These are phyloP conservation scores for Pseudorectes ferrugineus DNA, from an alignment of 2,113 vertebrate species.

Conservation along the genomic window DNA sequence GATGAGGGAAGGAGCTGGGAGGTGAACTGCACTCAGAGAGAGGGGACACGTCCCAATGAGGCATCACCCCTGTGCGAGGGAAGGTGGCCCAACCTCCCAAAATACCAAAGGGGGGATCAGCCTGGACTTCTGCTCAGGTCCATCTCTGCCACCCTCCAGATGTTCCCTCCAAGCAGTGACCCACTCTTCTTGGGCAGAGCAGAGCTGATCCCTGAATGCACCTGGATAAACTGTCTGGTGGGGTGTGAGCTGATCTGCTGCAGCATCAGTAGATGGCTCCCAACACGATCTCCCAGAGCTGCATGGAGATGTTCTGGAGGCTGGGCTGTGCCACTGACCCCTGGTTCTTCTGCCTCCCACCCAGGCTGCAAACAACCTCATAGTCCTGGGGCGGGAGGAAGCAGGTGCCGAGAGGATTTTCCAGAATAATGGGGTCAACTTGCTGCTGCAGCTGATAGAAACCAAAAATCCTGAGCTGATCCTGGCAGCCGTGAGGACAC, in stretches of 20 bases:
- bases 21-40: not conserved
- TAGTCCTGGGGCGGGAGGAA: slow-evolving; percentile 91
- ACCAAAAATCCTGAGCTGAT: slow-evolving; percentile 86
- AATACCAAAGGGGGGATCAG: not conserved
- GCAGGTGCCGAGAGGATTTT: slow-evolving; percentile 93
- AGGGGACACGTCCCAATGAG: not conserved
- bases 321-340: not conserved
- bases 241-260: not conserved
- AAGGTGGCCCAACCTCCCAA: not conserved
- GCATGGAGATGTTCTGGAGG: not conserved
- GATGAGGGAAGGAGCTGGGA: not conserved
- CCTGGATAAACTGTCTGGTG: not conserved
- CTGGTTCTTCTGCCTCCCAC: not conserved
- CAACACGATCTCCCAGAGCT: not conserved
- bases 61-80: not conserved
- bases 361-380: slow-evolving; percentile 95
- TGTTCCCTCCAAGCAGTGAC: not conserved
- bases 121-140: not conserved
- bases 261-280: not conserved
- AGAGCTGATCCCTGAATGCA: not conserved
- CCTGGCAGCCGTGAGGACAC: slow-evolving; percentile 85
- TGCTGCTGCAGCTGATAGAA: slow-evolving; percentile 87
- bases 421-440: slow-evolving; percentile 87
- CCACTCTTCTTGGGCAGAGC: not conserved
- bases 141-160: not conserved